Percentiles rank a stretch among this genome's conserved stretches.
Evolutionary conservation across 2,113 vertebrate species (phyloP).

Genomic region (Cyphomyrus plagiostoma): DNA sequence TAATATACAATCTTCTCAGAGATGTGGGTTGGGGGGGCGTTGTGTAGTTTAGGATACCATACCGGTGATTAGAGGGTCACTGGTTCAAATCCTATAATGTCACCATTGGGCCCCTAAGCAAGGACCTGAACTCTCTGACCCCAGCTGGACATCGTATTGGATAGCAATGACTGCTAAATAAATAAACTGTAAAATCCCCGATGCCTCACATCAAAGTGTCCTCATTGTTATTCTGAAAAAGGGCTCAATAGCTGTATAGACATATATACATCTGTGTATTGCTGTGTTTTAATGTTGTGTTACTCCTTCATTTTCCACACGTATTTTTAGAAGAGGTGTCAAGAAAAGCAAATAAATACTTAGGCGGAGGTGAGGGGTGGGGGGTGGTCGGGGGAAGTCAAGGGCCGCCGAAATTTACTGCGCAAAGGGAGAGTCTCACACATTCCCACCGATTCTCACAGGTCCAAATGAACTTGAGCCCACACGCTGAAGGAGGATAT

Average conservation of each 20-base stretch:
- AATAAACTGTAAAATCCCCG: not conserved
- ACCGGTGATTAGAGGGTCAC: not conserved
- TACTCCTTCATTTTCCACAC: not conserved
- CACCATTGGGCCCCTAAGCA: not conserved
- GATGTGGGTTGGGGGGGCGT: not conserved
- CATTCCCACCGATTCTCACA: not conserved
- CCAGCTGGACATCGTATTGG: not conserved
- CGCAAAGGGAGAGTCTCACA: not conserved
- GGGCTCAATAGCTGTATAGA: not conserved
- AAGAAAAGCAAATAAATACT: not conserved
- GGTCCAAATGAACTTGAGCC: not conserved
- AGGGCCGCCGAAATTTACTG: not conserved
- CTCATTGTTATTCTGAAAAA: not conserved
- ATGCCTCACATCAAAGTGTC: not conserved
- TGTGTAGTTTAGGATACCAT: not conserved
- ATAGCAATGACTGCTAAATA: not conserved
- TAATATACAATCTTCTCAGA: not conserved
- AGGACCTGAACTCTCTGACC: not conserved
- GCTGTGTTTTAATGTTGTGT: not conserved
- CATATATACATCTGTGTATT: not conserved
- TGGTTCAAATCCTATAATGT: not conserved
- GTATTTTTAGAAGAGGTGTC: not conserved
- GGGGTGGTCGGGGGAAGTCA: not conserved
- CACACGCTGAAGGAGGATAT: not conserved
- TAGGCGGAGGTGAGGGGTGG: not conserved